phyloP scores from a whole-genome alignment of 2,888 invertebrate genomes.

The Aphodius sticticus region DNA sequence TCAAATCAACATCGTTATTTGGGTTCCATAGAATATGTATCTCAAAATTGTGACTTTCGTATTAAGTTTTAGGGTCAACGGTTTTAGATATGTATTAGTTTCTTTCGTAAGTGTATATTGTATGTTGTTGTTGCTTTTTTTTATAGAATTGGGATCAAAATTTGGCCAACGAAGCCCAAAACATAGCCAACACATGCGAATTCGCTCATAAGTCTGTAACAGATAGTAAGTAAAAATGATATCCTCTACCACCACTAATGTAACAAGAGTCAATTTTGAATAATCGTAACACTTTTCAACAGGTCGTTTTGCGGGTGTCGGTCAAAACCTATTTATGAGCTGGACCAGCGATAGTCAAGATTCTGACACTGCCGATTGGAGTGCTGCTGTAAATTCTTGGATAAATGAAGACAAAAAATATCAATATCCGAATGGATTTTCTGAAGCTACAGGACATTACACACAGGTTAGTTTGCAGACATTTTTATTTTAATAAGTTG shows the following conservation, averaged over 20 bases:
- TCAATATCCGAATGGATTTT: not conserved
- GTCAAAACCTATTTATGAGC: slow-evolving; percentile 18
- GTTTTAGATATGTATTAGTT: too few relatives aligned
- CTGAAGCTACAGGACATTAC: slow-evolving; percentile 24
- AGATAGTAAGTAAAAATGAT: slow-evolving; percentile 43
- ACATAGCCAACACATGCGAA: slow-evolving; percentile 43
- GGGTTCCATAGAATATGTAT: too few relatives aligned
- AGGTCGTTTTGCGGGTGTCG: slow-evolving; percentile 16
- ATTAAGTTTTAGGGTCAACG: too few relatives aligned
- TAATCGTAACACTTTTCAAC: not conserved
- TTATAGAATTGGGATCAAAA: slow-evolving; percentile 40
- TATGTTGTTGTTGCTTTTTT: slow-evolving; percentile 34
- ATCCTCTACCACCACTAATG: not conserved
- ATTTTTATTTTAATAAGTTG: not conserved
- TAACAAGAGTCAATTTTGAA: not conserved
- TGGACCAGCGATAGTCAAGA: not conserved
- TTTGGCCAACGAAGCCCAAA: slow-evolving; percentile 45
- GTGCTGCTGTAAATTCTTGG: slow-evolving; percentile 20
- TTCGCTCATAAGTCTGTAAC: slow-evolving; percentile 42
- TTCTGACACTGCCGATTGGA: slow-evolving; percentile 5
- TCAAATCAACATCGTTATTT: too few relatives aligned
- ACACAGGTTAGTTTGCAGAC: slow-evolving; percentile 25
- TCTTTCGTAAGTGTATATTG: too few relatives aligned
- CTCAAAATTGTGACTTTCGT: too few relatives aligned
- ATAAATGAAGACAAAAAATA: slow-evolving; percentile 21